A percentile compares a stretch with the other conserved stretches of the same genome.
These are phyloP conservation scores for Cydia splendana DNA, from an alignment of 1,140 invertebrate species.

Conservation along the genomic window DNA sequence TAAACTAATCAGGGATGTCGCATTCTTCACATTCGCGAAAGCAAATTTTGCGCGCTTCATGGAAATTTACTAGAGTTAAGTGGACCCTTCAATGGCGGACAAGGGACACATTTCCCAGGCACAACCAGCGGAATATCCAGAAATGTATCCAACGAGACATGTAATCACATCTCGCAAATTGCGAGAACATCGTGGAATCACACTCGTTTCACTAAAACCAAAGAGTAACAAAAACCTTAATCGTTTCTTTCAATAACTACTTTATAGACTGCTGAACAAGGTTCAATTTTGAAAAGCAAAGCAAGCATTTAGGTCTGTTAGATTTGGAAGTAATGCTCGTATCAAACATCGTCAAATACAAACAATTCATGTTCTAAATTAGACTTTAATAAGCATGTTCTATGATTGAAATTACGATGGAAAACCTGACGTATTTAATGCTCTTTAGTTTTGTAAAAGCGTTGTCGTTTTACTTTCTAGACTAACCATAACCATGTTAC, in stretches of 20 bases:
- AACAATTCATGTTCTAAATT: not conserved
- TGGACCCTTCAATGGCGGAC: conserved; percentile 1
- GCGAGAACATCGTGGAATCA: not conserved
- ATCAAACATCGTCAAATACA: not conserved
- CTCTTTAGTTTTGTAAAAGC: not conserved
- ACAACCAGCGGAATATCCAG: not conserved
- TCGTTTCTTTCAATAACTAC: not conserved
- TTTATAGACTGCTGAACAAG: not conserved
- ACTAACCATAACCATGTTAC: not conserved
- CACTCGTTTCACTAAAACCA: not conserved
- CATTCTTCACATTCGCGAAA: no score
- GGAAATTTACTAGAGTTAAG: no score
- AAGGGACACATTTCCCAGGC: not conserved
- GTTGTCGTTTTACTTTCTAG: not conserved
- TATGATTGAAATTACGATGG: not conserved
- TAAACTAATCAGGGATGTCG: no score
- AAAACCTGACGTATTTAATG: not conserved
- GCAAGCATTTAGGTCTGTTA: not conserved
- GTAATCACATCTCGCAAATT: conserved; percentile 2
- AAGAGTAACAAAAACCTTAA: not conserved
- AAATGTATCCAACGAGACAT: not conserved
- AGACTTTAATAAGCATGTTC: not conserved
- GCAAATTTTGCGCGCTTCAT: no score
- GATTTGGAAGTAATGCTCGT: not conserved
- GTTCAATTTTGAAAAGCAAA: not conserved